Conservation (phyloP, 2,113 vertebrate genomes). For the Pangasianodon gigas region DNA sequence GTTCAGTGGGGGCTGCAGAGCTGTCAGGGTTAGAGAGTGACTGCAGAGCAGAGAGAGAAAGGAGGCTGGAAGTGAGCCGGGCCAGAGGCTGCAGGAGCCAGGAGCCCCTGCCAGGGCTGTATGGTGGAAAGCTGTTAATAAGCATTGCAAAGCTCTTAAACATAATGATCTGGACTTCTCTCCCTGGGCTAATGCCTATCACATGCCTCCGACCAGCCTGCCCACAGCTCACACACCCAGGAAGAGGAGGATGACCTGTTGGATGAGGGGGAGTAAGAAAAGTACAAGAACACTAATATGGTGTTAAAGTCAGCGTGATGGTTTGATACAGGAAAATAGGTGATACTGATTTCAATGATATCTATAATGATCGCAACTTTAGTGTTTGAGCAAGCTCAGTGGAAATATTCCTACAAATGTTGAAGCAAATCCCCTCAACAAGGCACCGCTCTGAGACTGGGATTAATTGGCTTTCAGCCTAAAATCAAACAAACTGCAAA, state of each 20-base stretch:
- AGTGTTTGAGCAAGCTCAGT: not conserved
- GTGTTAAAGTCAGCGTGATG: slow-evolving; percentile 11
- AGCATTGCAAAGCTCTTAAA: slow-evolving; percentile 81
- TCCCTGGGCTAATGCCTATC: slow-evolving; percentile 72
- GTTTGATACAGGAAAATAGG: not conserved
- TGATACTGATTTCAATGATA: not conserved
- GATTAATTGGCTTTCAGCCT: slow-evolving; percentile 68
- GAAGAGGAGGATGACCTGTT: slow-evolving; percentile 47
- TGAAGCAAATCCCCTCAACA: slow-evolving; percentile 14
- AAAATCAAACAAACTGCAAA: slow-evolving; percentile 67
- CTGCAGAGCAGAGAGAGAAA: slow-evolving; percentile 26
- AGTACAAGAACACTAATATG: slow-evolving; percentile 16
- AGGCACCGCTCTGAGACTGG: slow-evolving; percentile 31
- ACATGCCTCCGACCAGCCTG: slow-evolving; percentile 59
- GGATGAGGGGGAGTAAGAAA: slow-evolving; percentile 10
- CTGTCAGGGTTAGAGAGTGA: slow-evolving; percentile 46
- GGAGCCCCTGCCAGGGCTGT: slow-evolving; percentile 62
- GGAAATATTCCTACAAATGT: slow-evolving; percentile 8
- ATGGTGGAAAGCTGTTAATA: slow-evolving; percentile 81
- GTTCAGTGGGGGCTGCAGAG: slow-evolving; percentile 27
- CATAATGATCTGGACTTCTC: slow-evolving; percentile 75
- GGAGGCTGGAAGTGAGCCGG: slow-evolving; percentile 60
- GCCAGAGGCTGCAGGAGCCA: slow-evolving; percentile 66
- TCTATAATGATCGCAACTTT: slow-evolving; percentile 16
- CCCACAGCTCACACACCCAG: slow-evolving; percentile 47